Evolutionary conservation across 2,797 vertebrate genomes (phyloP), one percentile per base, ranked within the genome.

Genomic region (Tamandua tetradactyla): DNA sequence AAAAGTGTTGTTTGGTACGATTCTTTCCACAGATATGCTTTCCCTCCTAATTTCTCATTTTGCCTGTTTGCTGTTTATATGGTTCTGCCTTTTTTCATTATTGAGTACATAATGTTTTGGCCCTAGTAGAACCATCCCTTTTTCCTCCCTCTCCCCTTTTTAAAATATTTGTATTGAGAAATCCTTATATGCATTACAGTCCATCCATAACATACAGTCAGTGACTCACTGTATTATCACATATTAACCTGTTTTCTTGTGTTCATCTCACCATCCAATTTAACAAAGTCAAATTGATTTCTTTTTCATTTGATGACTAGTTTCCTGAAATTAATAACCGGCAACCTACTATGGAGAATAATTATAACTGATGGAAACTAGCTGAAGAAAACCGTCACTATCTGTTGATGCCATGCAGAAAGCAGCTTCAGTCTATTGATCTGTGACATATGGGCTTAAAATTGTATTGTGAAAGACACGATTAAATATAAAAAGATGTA

Each of bases 301-400:
- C 30, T 69, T 95, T 96, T 96, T 91, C 62, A 76, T 93, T 95
- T 93, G 42, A 66, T 85, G 74, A 85, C 37, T 75, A n/a, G 27
- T 68, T 87, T 91, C 12, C 47, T 72, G 83, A 92, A 95, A 84
- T 89, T 95, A 94, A 82, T 93, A 95, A 92, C 84, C 95, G 88
- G 52, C 87, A 89, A 89, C 66, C 85, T 94, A 89, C 40, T 78
- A 90, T n/a, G 35, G 49, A 71, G 80, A 85, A 89, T 94, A 95
- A 62, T 97, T 95, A 66, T 81, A 93, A 79, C 42, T 96, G 80
- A 88, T 94, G 37, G 66, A 79, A 92, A 30, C 59, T 37, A 27
- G 32, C 92, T 80, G 49, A 79, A 62, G 76, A 89, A 86, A 93
- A 93, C 64, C 87, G 61, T 84, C 64, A 64, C 27, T 93, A 7